Evolutionary conservation across 2,797 vertebrate genomes (phyloP), one percentile per base, ranked within the genome.

Genomic region (Pogonophryne albipinna): DNA sequence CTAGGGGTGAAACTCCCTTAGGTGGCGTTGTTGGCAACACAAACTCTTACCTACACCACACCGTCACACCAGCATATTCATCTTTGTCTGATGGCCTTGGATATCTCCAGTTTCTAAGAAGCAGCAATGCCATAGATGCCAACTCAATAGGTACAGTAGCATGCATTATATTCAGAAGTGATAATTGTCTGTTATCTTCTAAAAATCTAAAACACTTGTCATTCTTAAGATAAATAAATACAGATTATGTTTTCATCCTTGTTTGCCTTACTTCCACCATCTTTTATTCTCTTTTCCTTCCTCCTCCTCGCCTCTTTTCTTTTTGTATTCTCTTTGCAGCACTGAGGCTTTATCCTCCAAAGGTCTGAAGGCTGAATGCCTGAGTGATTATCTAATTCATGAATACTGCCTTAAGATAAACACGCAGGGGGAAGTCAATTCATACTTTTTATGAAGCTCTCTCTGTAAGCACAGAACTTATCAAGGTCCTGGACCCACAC

Each of bases 301-400:
- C 14, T 53, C 78, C 34, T 41, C 14, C 45, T 15, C 23, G 57
- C 16, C 27, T 46, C 45, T 19, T 51, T 55, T 38, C 34, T 55
- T 58, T 44, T 27, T 8, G 69, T 20, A 61, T 62, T 66, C 55
- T 83, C 56, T 41, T 2, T 23, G 46, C 46, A 80, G 53, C 66
- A 49, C 45, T 56, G 17, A 3, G 34, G 38, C 38, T 58, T 82
- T 59, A 53, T 74, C 59, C 66, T 66, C 50, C 49, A 66, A 64
- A 71, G 65, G 68, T 76, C 84, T 78, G 63, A 78, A 72, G 66
- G 65, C 81, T 79, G 71, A 86, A 83, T 74, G 80, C 58, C 75
- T 16, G 74, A 70, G 79, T 80, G 84, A 88, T 91, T 74, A 89
- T 84, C 60, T 59, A 66, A 58, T 41, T 59, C 59, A 82, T 83